These are phyloP conservation scores for Ciconia nigra DNA, from an alignment of 2,797 vertebrate species.

Conservation along the genomic window DNA sequence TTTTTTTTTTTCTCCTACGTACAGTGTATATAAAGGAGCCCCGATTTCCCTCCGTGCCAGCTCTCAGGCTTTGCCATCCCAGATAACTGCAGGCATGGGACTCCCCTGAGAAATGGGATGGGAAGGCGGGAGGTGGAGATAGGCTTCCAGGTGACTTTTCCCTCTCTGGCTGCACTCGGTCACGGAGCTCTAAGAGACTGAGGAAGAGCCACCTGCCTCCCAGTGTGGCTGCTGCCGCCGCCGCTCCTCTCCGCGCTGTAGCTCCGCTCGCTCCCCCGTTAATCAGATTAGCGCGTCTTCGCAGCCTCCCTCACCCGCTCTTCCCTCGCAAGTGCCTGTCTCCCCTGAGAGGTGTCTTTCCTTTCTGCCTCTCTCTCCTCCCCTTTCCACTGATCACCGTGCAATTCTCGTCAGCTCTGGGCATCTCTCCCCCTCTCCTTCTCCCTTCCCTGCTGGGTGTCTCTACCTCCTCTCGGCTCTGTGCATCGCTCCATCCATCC, in stretches of 20 bases:
- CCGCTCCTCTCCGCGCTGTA: neutral
- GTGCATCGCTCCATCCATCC: neutral
- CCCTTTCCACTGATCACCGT: slow-evolving; percentile 7
- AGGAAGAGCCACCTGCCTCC: neutral
- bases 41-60: neutral
- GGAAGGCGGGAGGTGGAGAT: slow-evolving; percentile 7
- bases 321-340: slow-evolving; percentile 10
- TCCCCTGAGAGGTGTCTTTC: slow-evolving; percentile 39
- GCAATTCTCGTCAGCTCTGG: neutral
- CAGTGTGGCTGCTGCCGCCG: neutral
- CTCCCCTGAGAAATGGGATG: slow-evolving; percentile 34
- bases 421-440: neutral
- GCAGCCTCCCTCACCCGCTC: neutral
- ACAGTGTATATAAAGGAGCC: slow-evolving; percentile 28
- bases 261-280: neutral
- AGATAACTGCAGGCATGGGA: slow-evolving; percentile 15
- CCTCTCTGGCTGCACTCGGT: neutral
- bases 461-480: neutral
- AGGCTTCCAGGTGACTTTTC: slow-evolving; percentile 12
- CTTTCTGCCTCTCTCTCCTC: slow-evolving; percentile 33
- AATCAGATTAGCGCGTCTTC: neutral
- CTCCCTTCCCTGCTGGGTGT: neutral
- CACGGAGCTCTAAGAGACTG: neutral
- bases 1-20: neutral
- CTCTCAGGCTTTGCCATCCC: slow-evolving; percentile 36